These are phyloP conservation scores for Tachypleus tridentatus DNA, from an alignment of 1,140 invertebrate species.

Conservation along the genomic window DNA sequence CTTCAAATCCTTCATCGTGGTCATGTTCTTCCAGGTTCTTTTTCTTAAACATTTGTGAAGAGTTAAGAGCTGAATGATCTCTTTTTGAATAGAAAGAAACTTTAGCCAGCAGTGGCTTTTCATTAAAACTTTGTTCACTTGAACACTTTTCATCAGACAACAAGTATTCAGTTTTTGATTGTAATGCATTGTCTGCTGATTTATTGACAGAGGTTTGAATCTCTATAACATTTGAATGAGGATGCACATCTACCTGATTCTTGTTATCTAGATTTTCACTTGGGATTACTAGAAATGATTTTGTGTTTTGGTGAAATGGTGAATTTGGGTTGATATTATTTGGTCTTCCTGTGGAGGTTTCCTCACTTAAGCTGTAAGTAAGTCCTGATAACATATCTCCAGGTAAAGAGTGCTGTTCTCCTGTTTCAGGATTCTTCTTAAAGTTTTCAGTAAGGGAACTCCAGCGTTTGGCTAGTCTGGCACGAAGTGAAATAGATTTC, in stretches of 20 bases:
- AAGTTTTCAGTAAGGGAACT: constrained; percentile 20
- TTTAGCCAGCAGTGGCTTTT: neutral
- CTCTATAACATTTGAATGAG: no score
- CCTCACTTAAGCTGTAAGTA: constrained; percentile 6
- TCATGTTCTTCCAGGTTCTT: neutral
- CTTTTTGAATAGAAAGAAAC: neutral
- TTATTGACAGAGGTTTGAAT: no score
- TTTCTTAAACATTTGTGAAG: neutral
- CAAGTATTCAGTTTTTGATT: neutral
- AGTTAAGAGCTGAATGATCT: neutral
- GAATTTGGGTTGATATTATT: no score
- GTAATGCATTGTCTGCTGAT: no score
- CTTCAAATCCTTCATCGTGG: constrained; percentile 80
- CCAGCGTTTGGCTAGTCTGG: constrained; percentile 17
- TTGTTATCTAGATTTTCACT: no score
- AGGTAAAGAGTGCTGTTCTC: neutral
- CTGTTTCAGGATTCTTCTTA: constrained; percentile 9
- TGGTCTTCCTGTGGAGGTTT: constrained; percentile 6
- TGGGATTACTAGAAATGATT: no score
- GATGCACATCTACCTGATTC: no score
- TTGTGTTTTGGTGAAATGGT: no score
- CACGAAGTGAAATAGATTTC: constrained; percentile 15
- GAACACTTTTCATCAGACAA: neutral
- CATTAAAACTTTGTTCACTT: no score
- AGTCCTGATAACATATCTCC: neutral